These are phyloP conservation scores for Astropecten irregularis DNA, from an alignment of 53 echinoderm and acorn worm genomes.

Conservation along the genomic window DNA sequence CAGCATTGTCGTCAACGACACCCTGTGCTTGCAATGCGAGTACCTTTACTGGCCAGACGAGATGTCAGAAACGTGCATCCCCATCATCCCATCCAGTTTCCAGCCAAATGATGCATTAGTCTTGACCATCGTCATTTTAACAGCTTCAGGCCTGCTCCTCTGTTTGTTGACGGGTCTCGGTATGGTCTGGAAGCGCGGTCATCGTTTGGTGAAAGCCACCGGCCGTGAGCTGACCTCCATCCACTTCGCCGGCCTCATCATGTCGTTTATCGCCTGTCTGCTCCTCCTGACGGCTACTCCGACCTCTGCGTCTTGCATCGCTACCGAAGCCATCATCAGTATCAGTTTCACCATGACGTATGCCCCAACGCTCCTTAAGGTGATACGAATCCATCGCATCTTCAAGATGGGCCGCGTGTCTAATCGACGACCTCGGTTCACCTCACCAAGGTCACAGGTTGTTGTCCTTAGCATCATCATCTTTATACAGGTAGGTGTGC, in stretches of 20 bases:
- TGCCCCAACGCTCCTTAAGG: conserved; percentile 54
- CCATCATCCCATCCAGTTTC: conserved; percentile 31
- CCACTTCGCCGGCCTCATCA: conserved; percentile 24
- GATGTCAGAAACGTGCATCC: conserved; percentile 13
- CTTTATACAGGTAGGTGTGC: conserved; percentile 3
- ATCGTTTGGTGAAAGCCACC: conserved; percentile 42
- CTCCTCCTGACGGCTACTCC: conserved; percentile 31
- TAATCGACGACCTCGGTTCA: neutral
- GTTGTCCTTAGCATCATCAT: neutral
- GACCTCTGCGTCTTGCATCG: neutral
- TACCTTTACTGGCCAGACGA: conserved; percentile 65
- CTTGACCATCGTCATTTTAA: neutral
- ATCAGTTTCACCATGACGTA: conserved; percentile 59
- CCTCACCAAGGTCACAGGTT: conserved; percentile 8
- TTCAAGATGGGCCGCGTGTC: conserved; percentile 26
- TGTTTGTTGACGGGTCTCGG: conserved; percentile 9
- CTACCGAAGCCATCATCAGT: neutral
- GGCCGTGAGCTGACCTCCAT: conserved; percentile 54
- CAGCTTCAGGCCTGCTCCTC: neutral
- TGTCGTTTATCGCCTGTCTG: conserved; percentile 33
- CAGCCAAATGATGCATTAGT: neutral
- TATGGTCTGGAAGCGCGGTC: conserved; percentile 1
- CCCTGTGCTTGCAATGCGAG: conserved; percentile 56
- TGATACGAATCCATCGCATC: conserved; percentile 49
- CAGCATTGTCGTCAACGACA: conserved; percentile 56